Evolutionary conservation across 2,113 vertebrate genomes (phyloP), one percentile per base, ranked within the genome.

Genomic region (Prolemur simus): DNA sequence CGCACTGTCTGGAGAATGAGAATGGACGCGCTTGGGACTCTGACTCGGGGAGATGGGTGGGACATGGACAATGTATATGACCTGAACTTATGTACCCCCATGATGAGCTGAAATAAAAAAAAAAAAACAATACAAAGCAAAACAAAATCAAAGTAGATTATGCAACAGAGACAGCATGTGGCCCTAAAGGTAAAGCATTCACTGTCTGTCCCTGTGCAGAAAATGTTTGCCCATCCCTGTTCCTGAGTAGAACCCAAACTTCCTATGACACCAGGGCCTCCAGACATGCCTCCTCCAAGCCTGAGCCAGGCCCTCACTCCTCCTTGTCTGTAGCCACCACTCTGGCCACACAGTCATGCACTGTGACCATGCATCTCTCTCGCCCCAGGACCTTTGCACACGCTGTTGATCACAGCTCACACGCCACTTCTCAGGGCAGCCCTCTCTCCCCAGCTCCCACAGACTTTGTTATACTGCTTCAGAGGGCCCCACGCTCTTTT

Each of bases 121-220:
- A n/a, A n/a, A n/a, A n/a, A n/a, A 85, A 37, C 1, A 4, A 49
- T 5, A 52, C 4, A 32, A 60, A 49, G 37, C 42, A 60, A 80
- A 73, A 73, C 6, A 5, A 42, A 42, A 37, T 45, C 8, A 17
- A 14, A 78, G 17, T 9, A 9, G 27, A 87, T 29, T 23, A 9
- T 1, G 27, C n/a, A 9, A 15, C 32, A 56, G 60, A 91, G 39
- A 45, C 17, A n/a, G 15, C 1, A 6, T 3, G 37, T 9, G 25
- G 5, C 6, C 29, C 37, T 8, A 2, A n/a, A 23, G 47, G n/a
- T 15, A 45, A 32, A 89, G n/a, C 11, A 6, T 0, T 3, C 2
- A 39, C 18, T 14, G 1, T 37, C 4, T 37, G 39, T 13, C 13
- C 39, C 21, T 25, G 25, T 20, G 49, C 0, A 37, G 82, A 34